Base-by-base conservation (phyloP, 1,140 invertebrate species). In the Eriocheir sinensis region DNA sequence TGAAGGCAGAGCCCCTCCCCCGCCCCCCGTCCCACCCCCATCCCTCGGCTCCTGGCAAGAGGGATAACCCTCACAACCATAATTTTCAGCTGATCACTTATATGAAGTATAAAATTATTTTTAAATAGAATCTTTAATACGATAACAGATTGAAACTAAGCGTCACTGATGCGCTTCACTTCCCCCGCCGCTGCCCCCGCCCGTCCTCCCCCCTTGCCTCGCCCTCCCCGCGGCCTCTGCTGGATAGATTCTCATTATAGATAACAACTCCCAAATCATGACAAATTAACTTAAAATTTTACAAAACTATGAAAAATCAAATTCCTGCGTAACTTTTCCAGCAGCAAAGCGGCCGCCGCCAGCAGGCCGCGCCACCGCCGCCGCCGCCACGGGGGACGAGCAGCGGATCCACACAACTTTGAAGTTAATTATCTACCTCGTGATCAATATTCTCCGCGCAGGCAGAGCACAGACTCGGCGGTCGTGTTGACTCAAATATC, bases 251-350 rank as follows among this genome's bases (percentile, higher is more conserved):
- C 85, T 93, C 92, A 93, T 93, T 93, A 93, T 93, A 93, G 92
- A 93, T 93, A 93, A 93, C 36, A 72, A 93, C 92, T 93, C 44
- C 48, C 92, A 88, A 93, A 93, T 93, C 92, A 93, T 86, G 85
- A 88, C 92, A 93, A 93, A 93, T 93, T 93, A 93, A 93, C 81
- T 88, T 85, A 86, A 93, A 93, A 93, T 93, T 93, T 85, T 53
- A 88, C 48, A 93, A 72, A 60, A 60, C 89, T 36, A 91, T 38
- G 41, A 60, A 91, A 91, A 40, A 40, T 86, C 83, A 72, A 72
- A 72, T n/a, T 72, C 60, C 60, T 72, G 60, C 60, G 60, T 72
- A 72, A 72, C 60, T 72, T 72, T 72, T 72, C 27, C 60, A 72
- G 60, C 60, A 72, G 60, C 60, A 72, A 72, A 72, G 60, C 17